Evolutionary conservation across 2,888 invertebrate species (phyloP), one percentile per base, ranked within the genome.

Genomic region (Epistrophella euchroma): DNA sequence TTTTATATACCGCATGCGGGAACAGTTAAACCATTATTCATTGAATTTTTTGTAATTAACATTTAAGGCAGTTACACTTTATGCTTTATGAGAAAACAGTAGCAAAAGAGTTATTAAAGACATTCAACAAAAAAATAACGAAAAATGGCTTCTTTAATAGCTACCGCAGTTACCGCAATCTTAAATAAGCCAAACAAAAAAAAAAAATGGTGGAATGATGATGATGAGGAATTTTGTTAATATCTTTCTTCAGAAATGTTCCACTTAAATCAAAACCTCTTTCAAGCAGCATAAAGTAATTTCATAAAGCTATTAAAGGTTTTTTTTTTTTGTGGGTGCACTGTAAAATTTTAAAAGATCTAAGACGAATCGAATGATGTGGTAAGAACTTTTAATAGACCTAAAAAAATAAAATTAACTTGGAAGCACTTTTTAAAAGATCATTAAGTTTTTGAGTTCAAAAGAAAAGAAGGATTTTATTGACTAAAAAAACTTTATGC

Each of bases 291-390:
- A 43, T 35, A 35, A 25, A 22, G 10, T 7, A n/a, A 55, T 43
- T 73, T 77, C 77, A 77, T 86, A 74, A 77, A 77, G 77, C 85
- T 77, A 77, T 81, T 86, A 86, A 77, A 85, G 77, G 45, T 74
- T 37, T 35, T 15, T 35, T 13, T 15, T 71, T 47, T 76, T 60
- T 76, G 85, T 80, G 74, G 81, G 85, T 60, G 81, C 55, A 58
- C 37, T 47, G 72, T 40, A 56, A 74, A 66, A 62, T n/a, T 37
- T 60, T 45, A 47, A 78, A 62, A 25, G 62, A 17, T 43, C n/a
- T 55, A 35, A 35, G 32, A 40, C 2, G 64, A 60, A 25, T 45
- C 2, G 64, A 60, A 25, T 45, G 19, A 32, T 78, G 45, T 50
- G 19, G 62, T 35, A 40, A n/a, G 37, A 25, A 17, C 19, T 4